A percentile compares a stretch with the other conserved stretches of the same genome.
Evolutionary conservation across 2,888 invertebrate genomes (phyloP).

Genomic region (Lithodes maja): DNA sequence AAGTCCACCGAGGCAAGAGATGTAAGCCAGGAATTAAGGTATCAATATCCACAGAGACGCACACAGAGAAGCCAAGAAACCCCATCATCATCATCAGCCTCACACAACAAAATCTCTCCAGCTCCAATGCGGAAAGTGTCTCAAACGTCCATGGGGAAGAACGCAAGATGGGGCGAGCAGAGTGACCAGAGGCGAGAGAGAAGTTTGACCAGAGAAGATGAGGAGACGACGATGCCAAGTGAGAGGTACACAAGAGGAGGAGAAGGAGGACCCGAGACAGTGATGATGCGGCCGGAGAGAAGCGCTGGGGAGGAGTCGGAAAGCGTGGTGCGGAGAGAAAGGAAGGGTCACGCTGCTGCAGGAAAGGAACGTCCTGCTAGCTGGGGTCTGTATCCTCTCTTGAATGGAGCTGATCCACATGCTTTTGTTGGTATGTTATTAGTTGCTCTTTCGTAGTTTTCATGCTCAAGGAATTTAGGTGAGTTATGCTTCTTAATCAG

Average conservation of each 20-base stretch:
- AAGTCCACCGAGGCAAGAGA: neutral
- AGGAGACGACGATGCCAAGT: too few relatives aligned
- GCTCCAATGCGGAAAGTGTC: neutral
- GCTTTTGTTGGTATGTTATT: conserved; percentile 58
- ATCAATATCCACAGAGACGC: too few relatives aligned
- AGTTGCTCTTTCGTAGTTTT: neutral
- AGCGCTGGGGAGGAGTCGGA: neutral
- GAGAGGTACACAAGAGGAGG: too few relatives aligned
- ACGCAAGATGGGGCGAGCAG: neutral
- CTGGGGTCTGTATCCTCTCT: conserved; percentile 61
- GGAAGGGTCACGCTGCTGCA: conserved; percentile 33
- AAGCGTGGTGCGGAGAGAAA: conserved; percentile 40
- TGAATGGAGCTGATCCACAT: conserved; percentile 58
- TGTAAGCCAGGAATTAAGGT: too few relatives aligned
- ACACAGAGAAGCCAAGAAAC: too few relatives aligned
- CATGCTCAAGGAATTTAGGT: too few relatives aligned
- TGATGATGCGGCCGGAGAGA: neutral
- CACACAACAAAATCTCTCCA: neutral
- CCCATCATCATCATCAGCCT: too few relatives aligned
- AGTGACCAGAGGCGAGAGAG: neutral
- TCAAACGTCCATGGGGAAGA: neutral
- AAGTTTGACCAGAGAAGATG: too few relatives aligned
- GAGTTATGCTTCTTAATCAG: too few relatives aligned
- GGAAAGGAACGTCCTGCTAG: conserved; percentile 52
- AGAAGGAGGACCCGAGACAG: too few relatives aligned